Evolutionary conservation across 2,888 invertebrate species (phyloP).

Genomic region (Dolichopus griseipennis): DNA sequence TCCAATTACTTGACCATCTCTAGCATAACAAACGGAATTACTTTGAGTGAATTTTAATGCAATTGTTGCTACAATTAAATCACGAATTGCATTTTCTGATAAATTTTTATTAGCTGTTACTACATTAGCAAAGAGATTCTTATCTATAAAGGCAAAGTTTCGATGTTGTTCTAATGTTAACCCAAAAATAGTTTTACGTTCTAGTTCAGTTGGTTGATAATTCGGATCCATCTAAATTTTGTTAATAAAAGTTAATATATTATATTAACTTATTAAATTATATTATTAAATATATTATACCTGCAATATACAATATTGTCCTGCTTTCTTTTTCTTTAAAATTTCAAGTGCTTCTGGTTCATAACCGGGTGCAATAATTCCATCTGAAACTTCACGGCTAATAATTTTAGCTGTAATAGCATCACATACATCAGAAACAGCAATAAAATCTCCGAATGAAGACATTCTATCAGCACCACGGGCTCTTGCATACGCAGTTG

Average conservation of each 20-base stretch:
- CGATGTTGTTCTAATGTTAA: slow-evolving; percentile 77
- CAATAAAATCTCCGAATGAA: slow-evolving; percentile 96
- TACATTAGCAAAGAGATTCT: slow-evolving; percentile 68
- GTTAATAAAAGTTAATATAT: slow-evolving; percentile 16
- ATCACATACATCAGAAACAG: slow-evolving; percentile 87
- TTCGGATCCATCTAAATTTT: slow-evolving; percentile 67
- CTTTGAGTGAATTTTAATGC: slow-evolving; percentile 97
- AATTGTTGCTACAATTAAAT: slow-evolving; percentile 90
- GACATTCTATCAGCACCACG: slow-evolving; percentile 98
- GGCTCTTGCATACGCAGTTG: slow-evolving; percentile 89
- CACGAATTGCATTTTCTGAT: slow-evolving; percentile 68
- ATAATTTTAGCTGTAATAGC: slow-evolving; percentile 84
- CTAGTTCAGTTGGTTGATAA: slow-evolving; percentile 72
- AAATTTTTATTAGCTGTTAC: slow-evolving; percentile 63
- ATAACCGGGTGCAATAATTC: slow-evolving; percentile 94
- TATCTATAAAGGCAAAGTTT: slow-evolving; percentile 77
- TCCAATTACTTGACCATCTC: slow-evolving; percentile 75
- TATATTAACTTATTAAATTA: background rate
- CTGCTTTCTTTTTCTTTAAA: slow-evolving; percentile 89
- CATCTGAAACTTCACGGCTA: slow-evolving; percentile 91
- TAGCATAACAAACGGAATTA: slow-evolving; percentile 95
- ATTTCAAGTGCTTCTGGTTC: slow-evolving; percentile 71
- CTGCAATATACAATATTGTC: slow-evolving; percentile 81
- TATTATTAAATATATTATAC: slow-evolving; percentile 35
- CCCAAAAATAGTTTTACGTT: slow-evolving; percentile 77